A percentile compares a stretch with the other conserved stretches of the same genome.
phyloP scores from a whole-genome alignment of 2,113 vertebrate species.

The Poecile atricapillus region DNA sequence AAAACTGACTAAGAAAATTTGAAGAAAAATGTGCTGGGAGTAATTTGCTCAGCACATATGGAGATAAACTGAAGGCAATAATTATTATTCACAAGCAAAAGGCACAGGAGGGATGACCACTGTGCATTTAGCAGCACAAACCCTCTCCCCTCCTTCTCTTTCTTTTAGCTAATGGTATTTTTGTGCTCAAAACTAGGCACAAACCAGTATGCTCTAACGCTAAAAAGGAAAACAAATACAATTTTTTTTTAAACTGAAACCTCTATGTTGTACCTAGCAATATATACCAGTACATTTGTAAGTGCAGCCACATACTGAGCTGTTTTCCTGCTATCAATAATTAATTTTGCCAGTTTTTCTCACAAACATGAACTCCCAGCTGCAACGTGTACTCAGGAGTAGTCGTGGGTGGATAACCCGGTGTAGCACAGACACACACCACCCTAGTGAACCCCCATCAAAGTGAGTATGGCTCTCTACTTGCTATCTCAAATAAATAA shows the following conservation, averaged over 20 bases:
- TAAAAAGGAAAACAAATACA: neutral
- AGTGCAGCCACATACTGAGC: neutral
- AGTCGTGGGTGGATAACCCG: neutral
- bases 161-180: neutral
- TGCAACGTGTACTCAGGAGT: neutral
- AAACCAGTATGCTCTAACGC: neutral
- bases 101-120: neutral
- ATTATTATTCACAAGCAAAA: neutral
- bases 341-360: neutral
- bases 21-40: neutral
- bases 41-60: neutral
- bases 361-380: neutral
- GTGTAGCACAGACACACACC: neutral
- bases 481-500: neutral
- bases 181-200: neutral
- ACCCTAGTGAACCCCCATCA: neutral
- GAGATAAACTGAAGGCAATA: conserved; percentile 44
- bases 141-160: neutral
- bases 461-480: neutral
- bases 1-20: neutral
- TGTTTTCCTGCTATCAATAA: neutral
- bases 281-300: neutral
- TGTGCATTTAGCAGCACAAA: neutral
- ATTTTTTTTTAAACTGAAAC: neutral
- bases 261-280: conserved; percentile 14